A percentile compares a stretch with the other conserved stretches of the same genome.
These are phyloP conservation scores for Frankliniella fusca DNA, from an alignment of 2,888 invertebrate species.

Conservation along the genomic window DNA sequence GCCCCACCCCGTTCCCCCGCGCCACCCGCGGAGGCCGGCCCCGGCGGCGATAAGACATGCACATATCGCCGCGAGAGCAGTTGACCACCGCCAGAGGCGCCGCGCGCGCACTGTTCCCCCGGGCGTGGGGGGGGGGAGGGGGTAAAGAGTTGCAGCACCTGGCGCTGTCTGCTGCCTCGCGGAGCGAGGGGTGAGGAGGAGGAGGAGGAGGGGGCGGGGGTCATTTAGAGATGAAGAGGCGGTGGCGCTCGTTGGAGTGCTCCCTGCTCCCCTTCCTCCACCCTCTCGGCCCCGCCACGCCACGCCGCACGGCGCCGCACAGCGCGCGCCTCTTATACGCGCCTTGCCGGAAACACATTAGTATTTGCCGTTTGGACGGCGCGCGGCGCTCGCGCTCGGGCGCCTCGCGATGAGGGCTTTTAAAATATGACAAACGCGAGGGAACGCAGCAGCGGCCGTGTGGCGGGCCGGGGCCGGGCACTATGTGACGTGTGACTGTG, in stretches of 20 bases:
- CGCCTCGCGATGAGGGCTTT: background rate
- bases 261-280: background rate
- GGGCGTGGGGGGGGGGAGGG: too few relatives aligned
- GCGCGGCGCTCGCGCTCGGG: background rate
- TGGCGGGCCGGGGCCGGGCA: background rate
- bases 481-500: background rate
- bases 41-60: background rate
- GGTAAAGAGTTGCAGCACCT: too few relatives aligned
- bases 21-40: background rate
- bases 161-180: too few relatives aligned
- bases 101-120: background rate
- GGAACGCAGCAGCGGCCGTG: background rate
- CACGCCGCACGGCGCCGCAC: too few relatives aligned
- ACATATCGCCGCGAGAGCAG: background rate
- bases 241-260: too few relatives aligned
- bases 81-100: background rate
- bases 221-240: too few relatives aligned
- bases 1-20: background rate
- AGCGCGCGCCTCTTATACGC: background rate
- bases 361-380: background rate
- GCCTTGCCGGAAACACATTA: conserved; percentile 14
- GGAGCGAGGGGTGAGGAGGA: too few relatives aligned
- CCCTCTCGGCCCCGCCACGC: background rate
- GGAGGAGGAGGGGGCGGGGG: too few relatives aligned
- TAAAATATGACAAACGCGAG: conserved; percentile 20